Base-by-base conservation (phyloP, 2,888 invertebrate species). In the Pristionchus fissidentatus region DNA sequence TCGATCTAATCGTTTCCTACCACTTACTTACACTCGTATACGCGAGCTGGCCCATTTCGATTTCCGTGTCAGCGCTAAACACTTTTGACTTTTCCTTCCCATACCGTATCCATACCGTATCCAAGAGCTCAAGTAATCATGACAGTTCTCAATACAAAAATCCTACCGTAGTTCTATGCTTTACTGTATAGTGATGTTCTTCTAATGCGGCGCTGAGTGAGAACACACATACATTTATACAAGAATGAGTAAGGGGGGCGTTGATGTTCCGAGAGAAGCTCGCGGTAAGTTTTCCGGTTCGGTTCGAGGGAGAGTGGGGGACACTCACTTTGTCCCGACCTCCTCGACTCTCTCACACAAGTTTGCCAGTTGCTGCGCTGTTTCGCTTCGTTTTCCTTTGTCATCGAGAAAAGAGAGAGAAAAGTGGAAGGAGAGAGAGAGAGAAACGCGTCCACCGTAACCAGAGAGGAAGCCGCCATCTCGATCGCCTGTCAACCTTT, bases 241-340 rank as follows among this genome's bases (percentile, higher is more conserved):
- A 29, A 57, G 57, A n/a, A 57, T n/a, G 57, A 57, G 57, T 19
- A 29, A 7, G 57, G 0, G n/a, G n/a, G n/a, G n/a, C n/a, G n/a
- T n/a, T n/a, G n/a, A 1, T 29, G 57, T 57, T 57, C 57, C 26
- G 57, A 57, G 57, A 57, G 57, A 29, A 57, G 57, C 29, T 57
- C 57, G n/a, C n/a, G n/a, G n/a, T 57, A 57, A 57, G 57, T 57
- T 57, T 57, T 29, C 57, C 57, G 57, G 57, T 57, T 57, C 57
- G n/a, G n/a, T n/a, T 57, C 57, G 13, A 13, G n/a, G n/a, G n/a
- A n/a, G n/a, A n/a, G n/a, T 4, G 26, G 26, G n/a, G 57, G 57
- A 26, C 57, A 57, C 57, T 57, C 57, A n/a, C n/a, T n/a, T 57
- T 4, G n/a, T 57, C 57, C 4, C 10, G 29, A 29, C 57, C 57